Conservation (phyloP, 1,140 invertebrate genomes). For the Dreissena polymorpha region DNA sequence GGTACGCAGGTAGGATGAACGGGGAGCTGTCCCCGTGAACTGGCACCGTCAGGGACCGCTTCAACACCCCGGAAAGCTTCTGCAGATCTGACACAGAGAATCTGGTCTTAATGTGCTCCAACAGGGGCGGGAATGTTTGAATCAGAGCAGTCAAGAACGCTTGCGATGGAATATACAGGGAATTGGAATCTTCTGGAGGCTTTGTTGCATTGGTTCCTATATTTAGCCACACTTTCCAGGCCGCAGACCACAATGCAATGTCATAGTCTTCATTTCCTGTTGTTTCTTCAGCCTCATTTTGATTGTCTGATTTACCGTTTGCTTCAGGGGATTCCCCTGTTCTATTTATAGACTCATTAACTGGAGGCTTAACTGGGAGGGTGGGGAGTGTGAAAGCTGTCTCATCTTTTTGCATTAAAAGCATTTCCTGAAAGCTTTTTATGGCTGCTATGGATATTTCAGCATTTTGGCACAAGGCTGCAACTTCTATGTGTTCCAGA, state of each 20-base stretch:
- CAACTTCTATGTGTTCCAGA: conserved; percentile 95
- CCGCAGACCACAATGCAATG: conserved; percentile 86
- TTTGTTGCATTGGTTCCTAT: conserved; percentile 90
- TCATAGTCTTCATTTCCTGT: conserved; percentile 67
- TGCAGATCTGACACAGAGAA: conserved; percentile 89
- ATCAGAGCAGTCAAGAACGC: conserved; percentile 95
- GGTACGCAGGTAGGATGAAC: conserved; percentile 85
- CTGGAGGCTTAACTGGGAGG: conserved; percentile 65
- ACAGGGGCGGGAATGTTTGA: conserved; percentile 96
- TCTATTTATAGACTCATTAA: conserved; percentile 69
- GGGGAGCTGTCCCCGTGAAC: conserved; percentile 91
- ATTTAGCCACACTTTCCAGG: conserved; percentile 92
- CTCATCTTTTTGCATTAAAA: conserved; percentile 69
- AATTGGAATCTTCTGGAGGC: conserved; percentile 80
- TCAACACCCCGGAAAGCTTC: conserved; percentile 89
- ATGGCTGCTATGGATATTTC: conserved; percentile 97
- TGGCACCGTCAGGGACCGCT: conserved; percentile 89
- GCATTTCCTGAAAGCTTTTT: conserved; percentile 97
- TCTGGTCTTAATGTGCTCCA: conserved; percentile 90
- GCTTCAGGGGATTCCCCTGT: conserved; percentile 57
- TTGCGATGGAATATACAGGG: conserved; percentile 92
- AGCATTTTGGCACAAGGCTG: conserved; percentile 93
- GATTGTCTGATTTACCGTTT: conserved; percentile 28
- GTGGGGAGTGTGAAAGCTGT: conserved; percentile 35
- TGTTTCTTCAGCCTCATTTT: conserved; percentile 48